Percentiles rank a stretch among this genome's conserved stretches.
These are phyloP conservation scores for Myocastor coypus DNA, from an alignment of 2,113 vertebrate genomes.

Conservation along the genomic window DNA sequence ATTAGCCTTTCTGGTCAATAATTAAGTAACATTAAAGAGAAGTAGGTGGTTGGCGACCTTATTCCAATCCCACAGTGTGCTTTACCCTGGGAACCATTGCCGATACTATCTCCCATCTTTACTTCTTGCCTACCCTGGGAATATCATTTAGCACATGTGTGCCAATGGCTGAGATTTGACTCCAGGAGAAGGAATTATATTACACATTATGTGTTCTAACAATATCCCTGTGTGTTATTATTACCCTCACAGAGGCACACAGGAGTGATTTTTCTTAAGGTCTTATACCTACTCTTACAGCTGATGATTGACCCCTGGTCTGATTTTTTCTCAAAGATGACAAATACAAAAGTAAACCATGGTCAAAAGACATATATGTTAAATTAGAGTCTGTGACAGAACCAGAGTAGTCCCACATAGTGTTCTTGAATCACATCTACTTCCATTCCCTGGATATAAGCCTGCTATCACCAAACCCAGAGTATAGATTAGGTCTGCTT, in stretches of 20 bases:
- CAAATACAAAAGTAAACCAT: constrained; percentile 36
- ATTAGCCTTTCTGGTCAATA: constrained; percentile 22
- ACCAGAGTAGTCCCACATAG: background rate
- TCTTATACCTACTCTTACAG: background rate
- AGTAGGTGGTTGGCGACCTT: background rate
- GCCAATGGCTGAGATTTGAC: background rate
- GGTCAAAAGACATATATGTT: background rate
- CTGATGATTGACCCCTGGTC: constrained; percentile 17
- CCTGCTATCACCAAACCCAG: background rate
- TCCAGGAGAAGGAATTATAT: background rate
- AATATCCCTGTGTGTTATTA: background rate
- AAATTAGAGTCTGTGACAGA: constrained; percentile 11
- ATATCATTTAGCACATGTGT: background rate
- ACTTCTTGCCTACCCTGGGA: background rate
- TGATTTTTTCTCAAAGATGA: constrained; percentile 4
- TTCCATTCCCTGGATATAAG: background rate
- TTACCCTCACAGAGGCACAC: constrained; percentile 1
- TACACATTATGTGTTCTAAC: background rate
- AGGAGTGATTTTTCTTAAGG: constrained; percentile 30
- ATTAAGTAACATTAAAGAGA: constrained; percentile 47
- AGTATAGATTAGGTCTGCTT: background rate
- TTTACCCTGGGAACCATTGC: background rate
- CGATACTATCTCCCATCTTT: background rate
- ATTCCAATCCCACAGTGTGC: background rate
- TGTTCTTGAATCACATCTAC: constrained; percentile 39